Percentiles rank a stretch among this genome's conserved stretches.
phyloP scores from a whole-genome alignment of 2,797 vertebrate genomes.

The Anableps anableps region DNA sequence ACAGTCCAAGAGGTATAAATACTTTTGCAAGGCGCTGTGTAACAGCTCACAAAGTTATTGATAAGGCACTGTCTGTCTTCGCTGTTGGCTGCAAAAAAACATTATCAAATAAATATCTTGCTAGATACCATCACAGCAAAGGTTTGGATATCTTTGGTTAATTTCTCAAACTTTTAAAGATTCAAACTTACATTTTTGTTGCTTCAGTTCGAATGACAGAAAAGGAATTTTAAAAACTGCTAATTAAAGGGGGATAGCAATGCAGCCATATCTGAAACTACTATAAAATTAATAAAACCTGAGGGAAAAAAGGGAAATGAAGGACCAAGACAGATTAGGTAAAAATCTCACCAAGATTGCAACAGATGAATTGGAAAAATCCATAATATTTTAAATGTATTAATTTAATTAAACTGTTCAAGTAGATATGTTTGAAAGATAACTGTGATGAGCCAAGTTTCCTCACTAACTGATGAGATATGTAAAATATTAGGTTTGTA shows the following conservation, averaged over 20 bases:
- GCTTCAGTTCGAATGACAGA: background rate
- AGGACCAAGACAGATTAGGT: conserved; percentile 9
- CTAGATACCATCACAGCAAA: background rate
- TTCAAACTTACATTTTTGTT: background rate
- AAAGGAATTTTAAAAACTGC: background rate
- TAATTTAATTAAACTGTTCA: rapidly evolving
- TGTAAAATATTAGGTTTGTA: background rate
- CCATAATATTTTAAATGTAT: conserved; percentile 2
- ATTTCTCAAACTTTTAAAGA: background rate
- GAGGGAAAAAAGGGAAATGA: conserved; percentile 23
- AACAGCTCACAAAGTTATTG: background rate
- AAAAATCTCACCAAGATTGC: conserved; percentile 9
- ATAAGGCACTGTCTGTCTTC: background rate
- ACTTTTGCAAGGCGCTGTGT: no score
- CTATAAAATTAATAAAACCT: conserved; percentile 12
- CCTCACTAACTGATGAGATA: background rate
- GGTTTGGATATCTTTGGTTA: no score
- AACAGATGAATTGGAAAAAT: background rate
- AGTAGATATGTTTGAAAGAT: background rate
- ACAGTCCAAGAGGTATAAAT: no score
- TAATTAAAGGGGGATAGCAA: background rate
- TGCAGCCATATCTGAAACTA: background rate
- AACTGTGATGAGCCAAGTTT: background rate
- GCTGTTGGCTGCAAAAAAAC: background rate
- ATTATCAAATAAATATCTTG: background rate